Percentiles rank a stretch among this genome's conserved stretches.
phyloP scores from a whole-genome alignment of 2,113 vertebrate species.

The Ciconia boyciana region DNA sequence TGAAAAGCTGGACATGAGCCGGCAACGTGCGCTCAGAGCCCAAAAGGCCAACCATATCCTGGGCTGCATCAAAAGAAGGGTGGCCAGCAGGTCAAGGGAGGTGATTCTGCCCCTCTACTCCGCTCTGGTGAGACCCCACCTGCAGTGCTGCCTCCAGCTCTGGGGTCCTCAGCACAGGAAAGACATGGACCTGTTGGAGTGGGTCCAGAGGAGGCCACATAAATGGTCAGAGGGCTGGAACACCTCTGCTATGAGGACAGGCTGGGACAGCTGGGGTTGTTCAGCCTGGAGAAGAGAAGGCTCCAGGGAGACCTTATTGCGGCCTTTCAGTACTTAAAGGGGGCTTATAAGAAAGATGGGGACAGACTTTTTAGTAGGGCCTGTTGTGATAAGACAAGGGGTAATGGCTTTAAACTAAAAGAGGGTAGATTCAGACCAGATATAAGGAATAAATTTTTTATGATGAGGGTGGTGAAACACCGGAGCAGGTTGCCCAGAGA shows the following conservation, averaged over 20 bases:
- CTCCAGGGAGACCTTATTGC: not conserved
- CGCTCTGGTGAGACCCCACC: not conserved
- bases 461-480: not conserved
- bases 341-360: not conserved
- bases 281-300: not conserved
- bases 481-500: not conserved
- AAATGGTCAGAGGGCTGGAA: not conserved
- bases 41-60: not conserved
- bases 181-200: not conserved
- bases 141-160: not conserved
- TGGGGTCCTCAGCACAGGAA: not conserved
- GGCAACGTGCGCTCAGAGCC: accelerated
- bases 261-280: not conserved
- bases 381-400: not conserved
- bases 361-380: not conserved
- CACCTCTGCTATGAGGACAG: not conserved
- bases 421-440: not conserved
- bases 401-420: not conserved
- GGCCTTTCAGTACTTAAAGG: no score
- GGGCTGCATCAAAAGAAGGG: not conserved
- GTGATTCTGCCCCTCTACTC: not conserved
- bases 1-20: not conserved
- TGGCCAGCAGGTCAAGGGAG: not conserved
- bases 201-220: no score
- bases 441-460: not conserved